Conservation (phyloP, 2,888 invertebrate species). For the Malacosoma neustria region DNA sequence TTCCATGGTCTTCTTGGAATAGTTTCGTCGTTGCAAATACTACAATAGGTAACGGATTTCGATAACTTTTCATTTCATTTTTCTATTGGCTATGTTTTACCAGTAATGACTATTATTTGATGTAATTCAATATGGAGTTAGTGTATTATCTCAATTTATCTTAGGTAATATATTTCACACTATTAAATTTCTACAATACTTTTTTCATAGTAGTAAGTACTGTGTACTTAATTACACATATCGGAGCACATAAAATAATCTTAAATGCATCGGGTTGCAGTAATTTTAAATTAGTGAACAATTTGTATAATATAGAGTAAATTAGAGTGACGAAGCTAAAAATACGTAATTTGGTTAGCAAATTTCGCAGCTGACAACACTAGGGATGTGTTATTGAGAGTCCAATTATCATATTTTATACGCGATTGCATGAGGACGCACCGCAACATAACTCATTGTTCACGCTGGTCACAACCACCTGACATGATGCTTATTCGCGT, state of each 20-base stretch:
- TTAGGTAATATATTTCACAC: too few relatives aligned
- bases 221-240: too few relatives aligned
- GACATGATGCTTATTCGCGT: constrained; percentile 58
- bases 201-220: too few relatives aligned
- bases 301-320: too few relatives aligned
- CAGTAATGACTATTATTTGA: too few relatives aligned
- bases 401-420: constrained; percentile 68
- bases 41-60: constrained; percentile 60
- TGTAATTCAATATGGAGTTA: too few relatives aligned
- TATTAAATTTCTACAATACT: too few relatives aligned
- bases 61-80: constrained; percentile 42
- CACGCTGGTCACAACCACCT: constrained; percentile 63
- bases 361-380: constrained; percentile 20
- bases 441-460: constrained; percentile 64
- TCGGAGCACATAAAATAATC: too few relatives aligned
- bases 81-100: constrained; percentile 21
- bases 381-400: constrained; percentile 41
- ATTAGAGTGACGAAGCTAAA: background rate
- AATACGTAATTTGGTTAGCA: constrained; percentile 4
- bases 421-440: constrained; percentile 63
- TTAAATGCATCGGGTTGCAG: too few relatives aligned
- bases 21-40: constrained; percentile 58
- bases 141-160: too few relatives aligned
- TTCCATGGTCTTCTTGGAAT: constrained; percentile 58
- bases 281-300: too few relatives aligned